A percentile compares a stretch with the other conserved stretches of the same genome.
Evolutionary conservation across 2,888 invertebrate genomes (phyloP).

Genomic region (Sinodicranocentrus sp.): DNA sequence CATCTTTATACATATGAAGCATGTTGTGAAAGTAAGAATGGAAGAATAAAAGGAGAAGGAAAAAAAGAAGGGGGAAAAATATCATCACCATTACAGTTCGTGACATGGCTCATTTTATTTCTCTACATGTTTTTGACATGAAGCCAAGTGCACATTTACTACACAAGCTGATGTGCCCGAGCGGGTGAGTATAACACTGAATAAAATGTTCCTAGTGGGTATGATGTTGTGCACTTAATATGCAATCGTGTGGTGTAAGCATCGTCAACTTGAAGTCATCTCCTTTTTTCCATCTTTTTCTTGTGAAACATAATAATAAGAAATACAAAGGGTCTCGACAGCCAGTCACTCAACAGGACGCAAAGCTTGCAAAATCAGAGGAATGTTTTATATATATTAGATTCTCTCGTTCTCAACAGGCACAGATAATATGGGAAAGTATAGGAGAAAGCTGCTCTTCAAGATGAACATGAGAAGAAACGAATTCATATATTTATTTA

Average conservation of each 20-base stretch:
- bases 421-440: too few species aligned
- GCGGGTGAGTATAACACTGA: conserved; percentile 1
- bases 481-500: too few species aligned
- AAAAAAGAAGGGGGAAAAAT: conserved; percentile 60
- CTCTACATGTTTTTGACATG: conserved; percentile 75
- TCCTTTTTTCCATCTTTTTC: conserved; percentile 21
- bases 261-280: conserved; percentile 21
- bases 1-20: not conserved
- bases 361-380: conserved; percentile 26
- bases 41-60: conserved; percentile 44
- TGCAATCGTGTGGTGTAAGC: conserved; percentile 35
- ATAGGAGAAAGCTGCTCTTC: too few species aligned
- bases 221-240: conserved; percentile 34
- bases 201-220: not conserved
- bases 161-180: not conserved
- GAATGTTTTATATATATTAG: too few species aligned
- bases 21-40: conserved; percentile 23
- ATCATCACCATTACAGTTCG: conserved; percentile 74
- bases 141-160: conserved; percentile 71
- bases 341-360: conserved; percentile 15
- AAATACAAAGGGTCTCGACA: conserved; percentile 1
- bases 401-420: too few species aligned
- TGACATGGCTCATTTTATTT: conserved; percentile 75
- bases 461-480: too few species aligned
- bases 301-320: conserved; percentile 3